Evolutionary conservation across 2,888 invertebrate genomes (phyloP), one percentile per base, ranked within the genome.

Genomic region (Macroteleia sp.): DNA sequence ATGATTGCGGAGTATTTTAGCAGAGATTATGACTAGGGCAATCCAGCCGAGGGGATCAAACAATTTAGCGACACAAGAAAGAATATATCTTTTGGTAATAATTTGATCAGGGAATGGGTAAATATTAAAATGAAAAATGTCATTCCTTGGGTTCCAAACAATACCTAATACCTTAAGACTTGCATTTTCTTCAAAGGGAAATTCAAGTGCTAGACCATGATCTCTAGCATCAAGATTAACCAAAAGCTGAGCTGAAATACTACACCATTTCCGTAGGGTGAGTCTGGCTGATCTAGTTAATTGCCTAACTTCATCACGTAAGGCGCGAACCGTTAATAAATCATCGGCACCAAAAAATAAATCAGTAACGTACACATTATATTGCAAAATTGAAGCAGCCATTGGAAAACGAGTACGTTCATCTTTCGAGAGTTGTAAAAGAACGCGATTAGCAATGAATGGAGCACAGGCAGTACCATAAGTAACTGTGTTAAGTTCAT

Each of bases 291-390:
- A 20, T 2, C 32, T 25, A 0, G 44, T 19, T 22, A 73, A 14
- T 14, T 57, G n/a, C 8, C 57, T 28, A 28, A 64, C 8, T 30
- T 74, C n/a, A 59, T 74, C 44, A 22, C 73, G 34, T 3, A 50
- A 14, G 1, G n/a, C 1, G 9, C 14, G 32, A 32, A 41, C 39
- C 5, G 9, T 8, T 2, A 10, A 5, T 36, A 39, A 12, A 36
- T 74, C 30, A 4, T 54, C 12, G 12, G 32, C 25, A 25, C 74
- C 73, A 14, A 57, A 61, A 12, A 61, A 69, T 2, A 22, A 12
- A 20, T 77, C 62, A 20, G 74, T 59, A 6, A 74, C 57, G n/a
- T 74, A 69, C 6, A 19, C 12, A 44, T 48, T 9, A 10, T 19
- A 6, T 42, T 12, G 12, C 0, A 67, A n/a, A 12, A 61, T 19